Base-by-base conservation (phyloP, 2,888 invertebrate genomes). In the Petrophora chlorosata region DNA sequence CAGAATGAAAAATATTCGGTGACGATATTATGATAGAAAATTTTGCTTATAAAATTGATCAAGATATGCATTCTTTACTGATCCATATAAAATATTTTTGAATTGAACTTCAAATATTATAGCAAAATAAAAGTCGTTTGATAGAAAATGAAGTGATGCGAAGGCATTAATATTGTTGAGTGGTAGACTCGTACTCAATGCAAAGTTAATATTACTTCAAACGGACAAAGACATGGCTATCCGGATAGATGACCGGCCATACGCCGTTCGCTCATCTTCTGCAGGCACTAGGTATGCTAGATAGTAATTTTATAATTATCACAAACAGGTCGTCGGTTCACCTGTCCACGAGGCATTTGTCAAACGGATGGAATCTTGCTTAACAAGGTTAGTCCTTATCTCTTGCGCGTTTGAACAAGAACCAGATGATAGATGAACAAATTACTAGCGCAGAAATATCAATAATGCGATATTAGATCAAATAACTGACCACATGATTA, bases 271-370 rank as follows among this genome's bases (percentile, higher is more conserved):
- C 16, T 9, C 1, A 22, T 32, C 19, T 39, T 29, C 35, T 12
- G 23, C 19, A 16, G 9, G 7, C 13, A 23, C 15, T 14, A 35
- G 29, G 9, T 22, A 28, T 15, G 16, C 29, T 35, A 40, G 29
- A 5, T 16, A 12, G 25, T 19, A 40, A 38, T 52, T 50, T 48
- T 39, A 50, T 47, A 49, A 52, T 32, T 32, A 42, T 38, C 29
- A 42, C 23, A 47, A 53, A 56, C 53, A 35, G 44, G 55, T 58
- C 36, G 44, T 28, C 25, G 32, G 34, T 15, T 47, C 56, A 53
- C 56, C 45, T 56, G 51, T 38, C 48, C 29, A 25, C 32, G 10
- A 41, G 33, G 32, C 42, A 53, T 47, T 44, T 29, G 36, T 53
- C 49, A 45, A 29, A 36, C 41, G 14, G 10, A 45, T 14, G 43